A percentile compares a stretch with the other conserved stretches of the same genome.
These are phyloP conservation scores for Eupristina koningsbergeri DNA, from an alignment of 1,140 invertebrate species.

Conservation along the genomic window DNA sequence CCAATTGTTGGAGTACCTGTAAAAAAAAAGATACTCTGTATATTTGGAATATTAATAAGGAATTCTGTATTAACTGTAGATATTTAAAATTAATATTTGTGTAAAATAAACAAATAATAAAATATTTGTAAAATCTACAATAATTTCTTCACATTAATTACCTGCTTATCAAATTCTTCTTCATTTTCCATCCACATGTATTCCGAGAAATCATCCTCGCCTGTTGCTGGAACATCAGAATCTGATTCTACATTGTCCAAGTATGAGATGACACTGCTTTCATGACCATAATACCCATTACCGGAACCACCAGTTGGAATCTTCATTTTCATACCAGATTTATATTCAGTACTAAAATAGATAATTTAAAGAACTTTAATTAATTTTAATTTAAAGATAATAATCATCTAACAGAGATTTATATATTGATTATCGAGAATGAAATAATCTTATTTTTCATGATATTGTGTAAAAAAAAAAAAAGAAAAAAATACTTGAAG, in stretches of 20 bases:
- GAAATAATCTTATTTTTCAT: too few species aligned
- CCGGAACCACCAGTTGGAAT: conserved; percentile 73
- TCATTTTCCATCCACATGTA: conserved; percentile 95
- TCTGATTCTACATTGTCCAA: conserved; percentile 71
- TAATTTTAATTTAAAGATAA: too few species aligned
- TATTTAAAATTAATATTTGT: too few species aligned
- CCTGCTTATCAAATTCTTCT: conserved; percentile 90
- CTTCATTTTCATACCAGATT: conserved; percentile 75
- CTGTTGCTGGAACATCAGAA: conserved; percentile 73
- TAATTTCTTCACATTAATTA: conserved; percentile 57
- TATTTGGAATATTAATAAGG: background rate
- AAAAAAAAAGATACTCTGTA: background rate
- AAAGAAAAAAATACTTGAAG: too few species aligned
- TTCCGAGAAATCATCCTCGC: conserved; percentile 85
- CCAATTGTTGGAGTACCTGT: conserved; percentile 86
- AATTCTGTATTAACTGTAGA: background rate
- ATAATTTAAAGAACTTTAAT: too few species aligned
- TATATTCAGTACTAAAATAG: conserved; percentile 49
- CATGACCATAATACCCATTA: conserved; percentile 74
- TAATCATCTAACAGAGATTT: too few species aligned
- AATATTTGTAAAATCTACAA: background rate
- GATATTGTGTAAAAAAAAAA: too few species aligned
- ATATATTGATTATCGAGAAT: too few species aligned
- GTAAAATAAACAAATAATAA: too few species aligned
- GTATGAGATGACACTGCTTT: conserved; percentile 71